phyloP scores from a whole-genome alignment of 1,140 invertebrate genomes.

The Bradynema listronoti region DNA sequence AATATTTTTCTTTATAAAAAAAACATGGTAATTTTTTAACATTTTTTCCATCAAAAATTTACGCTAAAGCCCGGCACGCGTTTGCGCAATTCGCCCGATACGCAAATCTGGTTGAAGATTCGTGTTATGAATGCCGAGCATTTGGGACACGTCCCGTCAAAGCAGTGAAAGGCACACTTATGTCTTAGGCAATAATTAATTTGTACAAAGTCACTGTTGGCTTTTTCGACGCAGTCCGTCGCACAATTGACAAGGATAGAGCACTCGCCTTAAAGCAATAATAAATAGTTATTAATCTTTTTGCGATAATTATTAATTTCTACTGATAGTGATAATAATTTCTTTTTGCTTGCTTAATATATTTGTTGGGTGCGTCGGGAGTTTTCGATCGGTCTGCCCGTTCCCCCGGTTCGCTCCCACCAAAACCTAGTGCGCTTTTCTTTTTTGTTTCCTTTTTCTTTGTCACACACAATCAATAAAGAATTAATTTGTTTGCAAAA shows the following conservation, averaged over 20 bases:
- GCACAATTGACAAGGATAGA: constrained; percentile 43
- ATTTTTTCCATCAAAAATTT: neutral
- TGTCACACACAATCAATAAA: no score
- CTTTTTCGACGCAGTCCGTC: constrained; percentile 37
- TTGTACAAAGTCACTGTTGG: constrained; percentile 39
- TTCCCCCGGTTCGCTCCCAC: no score
- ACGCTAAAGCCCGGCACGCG: constrained; percentile 26
- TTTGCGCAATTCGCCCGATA: constrained; percentile 41
- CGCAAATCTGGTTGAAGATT: constrained; percentile 51
- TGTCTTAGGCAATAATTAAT: constrained; percentile 45
- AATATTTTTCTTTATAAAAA: constrained; percentile 14
- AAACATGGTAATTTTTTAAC: neutral
- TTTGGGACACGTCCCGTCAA: constrained; percentile 46
- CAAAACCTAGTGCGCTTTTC: no score
- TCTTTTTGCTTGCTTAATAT: no score
- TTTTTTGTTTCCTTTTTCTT: no score
- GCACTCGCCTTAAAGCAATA: constrained; percentile 47
- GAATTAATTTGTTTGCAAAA: no score
- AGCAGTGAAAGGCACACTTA: constrained; percentile 48
- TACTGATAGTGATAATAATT: no score
- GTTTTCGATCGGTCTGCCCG: no score
- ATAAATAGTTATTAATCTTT: no score
- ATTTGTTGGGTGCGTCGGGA: no score
- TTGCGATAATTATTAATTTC: no score
- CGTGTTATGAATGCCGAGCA: constrained; percentile 49